These are phyloP conservation scores for Cuniculus paca DNA, from an alignment of 2,797 vertebrate genomes.

Conservation along the genomic window DNA sequence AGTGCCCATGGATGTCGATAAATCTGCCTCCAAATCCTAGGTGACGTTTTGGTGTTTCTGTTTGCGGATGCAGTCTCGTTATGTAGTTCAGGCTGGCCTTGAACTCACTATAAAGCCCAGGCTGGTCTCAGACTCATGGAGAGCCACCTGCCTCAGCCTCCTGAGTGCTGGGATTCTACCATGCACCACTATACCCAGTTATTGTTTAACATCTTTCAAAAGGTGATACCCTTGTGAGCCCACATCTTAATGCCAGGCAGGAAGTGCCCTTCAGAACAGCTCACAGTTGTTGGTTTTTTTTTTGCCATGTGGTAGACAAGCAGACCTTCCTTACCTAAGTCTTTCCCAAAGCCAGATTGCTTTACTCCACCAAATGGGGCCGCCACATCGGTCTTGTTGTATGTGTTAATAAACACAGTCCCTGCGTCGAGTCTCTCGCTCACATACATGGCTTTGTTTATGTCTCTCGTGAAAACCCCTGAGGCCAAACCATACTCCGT, in stretches of 20 bases:
- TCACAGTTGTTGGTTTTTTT: neutral
- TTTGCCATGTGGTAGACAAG: neutral
- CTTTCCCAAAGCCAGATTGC: constrained; percentile 92
- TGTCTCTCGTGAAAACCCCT: constrained; percentile 91
- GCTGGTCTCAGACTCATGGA: neutral
- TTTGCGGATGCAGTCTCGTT: neutral
- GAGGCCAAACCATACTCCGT: constrained; percentile 92
- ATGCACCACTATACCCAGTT: neutral
- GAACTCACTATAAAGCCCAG: neutral
- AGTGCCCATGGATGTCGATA: neutral
- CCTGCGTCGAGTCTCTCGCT: constrained; percentile 91
- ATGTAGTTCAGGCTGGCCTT: neutral
- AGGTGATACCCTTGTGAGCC: neutral
- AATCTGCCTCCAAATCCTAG: neutral
- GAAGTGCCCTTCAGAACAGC: neutral
- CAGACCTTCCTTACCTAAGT: constrained; percentile 89
- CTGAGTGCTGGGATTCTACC: neutral
- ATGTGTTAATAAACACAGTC: constrained; percentile 92
- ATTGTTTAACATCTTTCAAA: neutral
- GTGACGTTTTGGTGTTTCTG: neutral
- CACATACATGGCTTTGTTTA: constrained; percentile 91
- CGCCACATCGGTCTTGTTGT: constrained; percentile 92
- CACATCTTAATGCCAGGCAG: neutral
- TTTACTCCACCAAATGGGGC: constrained; percentile 92
- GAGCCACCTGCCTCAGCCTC: neutral